Evolutionary conservation across 2,113 vertebrate species (phyloP).

Genomic region (Cyanoramphus novaezelandiae): DNA sequence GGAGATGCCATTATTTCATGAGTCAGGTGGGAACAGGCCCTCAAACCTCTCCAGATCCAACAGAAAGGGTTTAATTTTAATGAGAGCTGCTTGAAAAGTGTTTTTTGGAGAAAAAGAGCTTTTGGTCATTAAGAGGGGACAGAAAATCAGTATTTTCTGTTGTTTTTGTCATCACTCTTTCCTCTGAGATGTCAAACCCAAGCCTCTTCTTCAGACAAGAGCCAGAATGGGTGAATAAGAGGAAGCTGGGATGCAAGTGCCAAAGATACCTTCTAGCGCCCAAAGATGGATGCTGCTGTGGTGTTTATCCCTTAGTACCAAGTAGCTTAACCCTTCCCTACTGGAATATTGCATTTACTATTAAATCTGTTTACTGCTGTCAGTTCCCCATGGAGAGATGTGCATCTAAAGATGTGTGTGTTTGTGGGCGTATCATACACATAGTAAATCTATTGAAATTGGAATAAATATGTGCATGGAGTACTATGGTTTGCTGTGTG

Average conservation of each 20-base stretch:
- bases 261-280: background rate
- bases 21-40: rapidly evolving
- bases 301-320: background rate
- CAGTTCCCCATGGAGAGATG: rapidly evolving
- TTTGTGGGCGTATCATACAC: rapidly evolving
- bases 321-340: background rate
- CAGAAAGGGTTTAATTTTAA: background rate
- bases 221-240: background rate
- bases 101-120: background rate
- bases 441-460: background rate
- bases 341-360: background rate
- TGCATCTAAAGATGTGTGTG: rapidly evolving
- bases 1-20: background rate
- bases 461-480: background rate
- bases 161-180: background rate
- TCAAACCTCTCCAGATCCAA: background rate
- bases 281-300: background rate
- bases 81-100: background rate
- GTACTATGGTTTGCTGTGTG: background rate
- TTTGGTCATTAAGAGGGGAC: background rate
- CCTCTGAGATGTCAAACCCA: background rate
- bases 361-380: background rate
- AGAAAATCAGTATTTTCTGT: rapidly evolving
- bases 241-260: background rate
- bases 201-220: background rate